Base-by-base conservation (phyloP, 1,140 invertebrate species). In the Atta cephalotes region DNA sequence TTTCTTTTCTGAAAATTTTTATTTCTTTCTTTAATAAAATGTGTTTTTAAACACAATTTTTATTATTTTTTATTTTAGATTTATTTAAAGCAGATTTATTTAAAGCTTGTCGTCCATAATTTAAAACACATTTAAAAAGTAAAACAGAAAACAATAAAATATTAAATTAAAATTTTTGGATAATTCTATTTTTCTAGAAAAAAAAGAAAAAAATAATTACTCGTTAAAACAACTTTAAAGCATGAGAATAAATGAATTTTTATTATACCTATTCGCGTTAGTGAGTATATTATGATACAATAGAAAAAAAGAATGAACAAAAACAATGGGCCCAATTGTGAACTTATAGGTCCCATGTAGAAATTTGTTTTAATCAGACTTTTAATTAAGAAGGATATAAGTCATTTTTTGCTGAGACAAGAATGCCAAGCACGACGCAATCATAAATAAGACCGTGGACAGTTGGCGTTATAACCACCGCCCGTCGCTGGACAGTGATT, bases 311-410 rank as follows among this genome's bases (percentile, higher is more conserved):
- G 2, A 39, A 39, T 58, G 28, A 68, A n/a, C 39, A 10, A 45
- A 10, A 2, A 45, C 35, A 39, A 21, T 12, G 2, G n/a, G 35
- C 25, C 70, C n/a, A 51, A 25, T 76, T 82, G 74, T 63, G 21
- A 35, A 71, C 1, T 31, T 7, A 3, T 58, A n/a, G 12, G 35
- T 76, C 9, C 28, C 25, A 25, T 7, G 12, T 35, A n/a, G 4
- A 31, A 2, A 84, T 84, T 76, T 28, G 35, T 53, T 82, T 84
- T 84, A 72, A 88, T 84, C 60, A 31, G 53, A 58, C 9, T 60
- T 85, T 89, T 87, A 88, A 89, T 88, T 88, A 85, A 68, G 68
- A 76, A 12, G 1, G 35, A 12, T 62, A 58, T 72, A 88, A 85
- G 35, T 84, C 35, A 78, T 88, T 89, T 70, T 84, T 74, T 49